Base-by-base conservation (phyloP, 2,888 invertebrate genomes). In the Bugula neritina region DNA sequence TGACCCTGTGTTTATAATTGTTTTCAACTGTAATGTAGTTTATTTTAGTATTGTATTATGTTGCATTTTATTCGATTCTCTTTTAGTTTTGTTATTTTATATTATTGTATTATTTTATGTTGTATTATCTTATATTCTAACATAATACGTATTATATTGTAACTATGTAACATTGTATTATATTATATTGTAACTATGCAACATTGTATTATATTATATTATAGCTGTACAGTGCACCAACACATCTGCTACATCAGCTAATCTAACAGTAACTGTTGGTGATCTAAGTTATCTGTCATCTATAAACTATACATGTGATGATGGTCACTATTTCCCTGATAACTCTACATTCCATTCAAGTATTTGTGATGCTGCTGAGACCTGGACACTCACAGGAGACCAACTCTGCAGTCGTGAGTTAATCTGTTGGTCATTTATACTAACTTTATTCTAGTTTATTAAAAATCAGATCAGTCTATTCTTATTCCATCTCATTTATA, bases 291-390 rank as follows among this genome's bases (percentile, higher is more conserved):
- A 43, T 43, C 43, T 43, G 10, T 43, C 43, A 10, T 71, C 69
- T 17, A 71, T 76, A 21, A 75, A 75, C 72, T 75, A 72, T 73
- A 75, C 75, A 5, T 77, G 77, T 54, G n/a, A 57, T 25, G 58
- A 43, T 0, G 77, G 75, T 1, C 72, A 71, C 74, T 35, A 57
- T n/a, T 72, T 73, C 27, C 69, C 73, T 2, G 72, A 74, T 71
- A 75, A 75, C 73, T 57, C 58, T 69, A 74, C 75, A 5, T 0
- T 35, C 17, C 52, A 75, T 69, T 74, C 72, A 70, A 72, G 72
- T 69, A 72, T 74, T 10, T 77, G 77, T 71, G 71, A 69, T 25
- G 35, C 34, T 3, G 71, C 70, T n/a, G 73, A 73, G 21, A 74
- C 69, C n/a, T 76, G 76, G 76, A 71, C 43, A 5, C 43, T 43